Evolutionary conservation across 2,797 vertebrate species (phyloP), one percentile per base, ranked within the genome.

Genomic region (Odontamblyopus lacepedii): DNA sequence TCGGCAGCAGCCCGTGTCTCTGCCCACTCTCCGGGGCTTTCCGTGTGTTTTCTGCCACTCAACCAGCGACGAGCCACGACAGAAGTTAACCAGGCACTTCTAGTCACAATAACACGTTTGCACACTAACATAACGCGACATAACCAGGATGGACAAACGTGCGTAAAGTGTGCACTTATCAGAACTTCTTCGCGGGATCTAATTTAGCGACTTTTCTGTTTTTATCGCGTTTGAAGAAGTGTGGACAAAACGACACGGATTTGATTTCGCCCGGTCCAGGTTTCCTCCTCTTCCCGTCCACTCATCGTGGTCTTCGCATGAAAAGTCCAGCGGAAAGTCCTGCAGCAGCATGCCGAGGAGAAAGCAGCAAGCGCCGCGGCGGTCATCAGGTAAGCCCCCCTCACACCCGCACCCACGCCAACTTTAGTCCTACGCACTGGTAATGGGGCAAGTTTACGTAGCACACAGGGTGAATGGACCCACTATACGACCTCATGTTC

Each of bases 291-390:
- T 74, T 73, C 68, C 79, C 23, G 88, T 78, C 84, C 71, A 86
- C 74, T 79, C 76, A 84, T 89, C 80, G 75, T 91, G 78, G 84
- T 94, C 93, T 93, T 95, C 96, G 95, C 93, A 96, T 96, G 95
- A 95, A 94, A 95, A 95, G 95, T 95, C 96, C 92, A 95, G 95
- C 94, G 95, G 95, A 93, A 95, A 95, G 94, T 95, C 94, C 87
- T 85, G 91, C 93, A 93, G 93, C 93, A 96, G 93, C 87, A 95
- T 95, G 97, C 96, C 97, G 95, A 96, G 97, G 95, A 97, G 95
- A 94, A 98, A 98, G 95, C 97, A 98, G 95, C 95, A 97, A 95
- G 97, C 96, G 81, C 97, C 97, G 90, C 94, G 96, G 95, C 96
- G 97, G 91, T 97, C 96, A 91, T 94, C 95, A 96, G 96, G 96